A percentile compares a stretch with the other conserved stretches of the same genome.
Conservation (phyloP, 2,113 vertebrate species). For the Callaeas wilsoni region DNA sequence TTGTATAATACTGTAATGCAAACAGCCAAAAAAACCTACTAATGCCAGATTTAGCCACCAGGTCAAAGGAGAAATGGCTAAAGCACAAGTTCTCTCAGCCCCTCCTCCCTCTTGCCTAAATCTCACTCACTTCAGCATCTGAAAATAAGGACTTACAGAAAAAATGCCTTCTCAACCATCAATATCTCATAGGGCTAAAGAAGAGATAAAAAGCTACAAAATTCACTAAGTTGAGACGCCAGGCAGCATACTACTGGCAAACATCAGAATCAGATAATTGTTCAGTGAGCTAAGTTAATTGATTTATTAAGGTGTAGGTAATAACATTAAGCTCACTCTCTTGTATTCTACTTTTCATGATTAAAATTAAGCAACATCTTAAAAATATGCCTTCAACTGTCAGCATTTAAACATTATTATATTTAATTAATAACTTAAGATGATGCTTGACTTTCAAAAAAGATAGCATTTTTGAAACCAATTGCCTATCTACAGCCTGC, state of each 20-base stretch:
- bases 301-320: not conserved
- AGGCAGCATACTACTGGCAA: not conserved
- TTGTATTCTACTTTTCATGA: not conserved
- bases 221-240: not conserved
- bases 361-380: not conserved
- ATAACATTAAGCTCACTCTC: not conserved
- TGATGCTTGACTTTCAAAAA: not conserved
- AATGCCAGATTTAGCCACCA: not conserved
- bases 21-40: not conserved
- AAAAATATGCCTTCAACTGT: not conserved
- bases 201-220: not conserved
- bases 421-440: not conserved
- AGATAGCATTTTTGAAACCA: not conserved
- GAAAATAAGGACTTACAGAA: not conserved
- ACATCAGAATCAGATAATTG: not conserved
- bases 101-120: not conserved
- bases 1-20: not conserved
- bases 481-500: not conserved
- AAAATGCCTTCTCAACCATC: not conserved
- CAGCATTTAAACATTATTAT: not conserved
- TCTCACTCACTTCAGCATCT: not conserved
- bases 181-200: not conserved
- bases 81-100: not conserved
- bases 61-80: not conserved
- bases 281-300: not conserved